Percentiles rank a stretch among this genome's conserved stretches.
Evolutionary conservation across 1,140 invertebrate species (phyloP).

Genomic region (Orussus abietinus): DNA sequence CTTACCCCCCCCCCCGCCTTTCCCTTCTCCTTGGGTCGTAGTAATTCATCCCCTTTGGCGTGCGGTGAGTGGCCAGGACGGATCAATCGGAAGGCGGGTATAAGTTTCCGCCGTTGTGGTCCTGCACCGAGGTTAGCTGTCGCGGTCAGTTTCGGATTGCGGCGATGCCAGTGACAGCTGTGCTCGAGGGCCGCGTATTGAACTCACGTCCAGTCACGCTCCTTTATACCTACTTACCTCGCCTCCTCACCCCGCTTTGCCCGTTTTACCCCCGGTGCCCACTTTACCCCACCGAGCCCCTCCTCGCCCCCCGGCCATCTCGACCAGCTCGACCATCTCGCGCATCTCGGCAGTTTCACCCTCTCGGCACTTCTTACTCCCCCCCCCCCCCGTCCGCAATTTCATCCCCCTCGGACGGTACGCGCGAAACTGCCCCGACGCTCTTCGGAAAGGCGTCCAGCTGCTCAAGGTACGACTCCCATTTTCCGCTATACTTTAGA

Average conservation of each 20-base stretch:
- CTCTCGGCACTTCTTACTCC: too few species aligned
- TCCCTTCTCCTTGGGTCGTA: constrained; percentile 7
- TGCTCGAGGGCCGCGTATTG: constrained; percentile 48
- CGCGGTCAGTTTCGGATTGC: constrained; percentile 53
- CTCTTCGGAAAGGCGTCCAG: too few species aligned
- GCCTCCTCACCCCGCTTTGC: constrained; percentile 15
- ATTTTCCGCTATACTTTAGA: too few species aligned
- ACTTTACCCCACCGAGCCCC: constrained; percentile 12
- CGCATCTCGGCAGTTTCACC: too few species aligned
- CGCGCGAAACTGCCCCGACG: too few species aligned
- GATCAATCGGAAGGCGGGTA: constrained; percentile 52
- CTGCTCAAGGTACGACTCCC: too few species aligned
- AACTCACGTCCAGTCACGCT: constrained; percentile 49
- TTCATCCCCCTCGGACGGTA: too few species aligned
- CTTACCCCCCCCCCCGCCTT: background rate
- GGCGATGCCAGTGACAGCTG: constrained; percentile 51
- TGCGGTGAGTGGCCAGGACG: constrained; percentile 50
- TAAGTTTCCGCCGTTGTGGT: constrained; percentile 51
- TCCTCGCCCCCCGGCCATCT: too few species aligned
- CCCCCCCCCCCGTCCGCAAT: too few species aligned
- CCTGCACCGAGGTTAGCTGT: constrained; percentile 41
- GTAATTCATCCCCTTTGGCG: constrained; percentile 48
- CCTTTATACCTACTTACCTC: constrained; percentile 51
- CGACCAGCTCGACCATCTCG: too few species aligned
- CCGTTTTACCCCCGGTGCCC: constrained; percentile 14